These are phyloP conservation scores for Fistularia tabacaria DNA, from an alignment of 2,797 vertebrate species.

Conservation along the genomic window DNA sequence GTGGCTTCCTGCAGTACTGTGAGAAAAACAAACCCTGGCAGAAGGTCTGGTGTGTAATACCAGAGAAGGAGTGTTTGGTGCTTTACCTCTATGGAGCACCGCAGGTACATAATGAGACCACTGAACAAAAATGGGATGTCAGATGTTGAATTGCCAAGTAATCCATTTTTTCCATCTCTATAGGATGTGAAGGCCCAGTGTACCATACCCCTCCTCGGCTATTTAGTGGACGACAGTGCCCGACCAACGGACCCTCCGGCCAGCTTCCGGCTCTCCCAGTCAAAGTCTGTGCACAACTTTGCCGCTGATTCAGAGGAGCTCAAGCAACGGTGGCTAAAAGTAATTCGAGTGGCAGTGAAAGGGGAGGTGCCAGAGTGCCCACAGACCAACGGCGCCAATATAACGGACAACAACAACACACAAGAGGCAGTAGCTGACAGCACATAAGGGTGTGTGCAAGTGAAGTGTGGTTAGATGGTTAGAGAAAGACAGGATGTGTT, in stretches of 20 bases:
- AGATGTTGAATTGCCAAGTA: too few species aligned
- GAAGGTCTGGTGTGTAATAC: conserved; percentile 96
- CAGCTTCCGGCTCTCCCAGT: conserved; percentile 92
- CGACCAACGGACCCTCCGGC: conserved; percentile 80
- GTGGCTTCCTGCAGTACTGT: conserved; percentile 93
- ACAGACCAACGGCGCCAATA: conserved; percentile 33
- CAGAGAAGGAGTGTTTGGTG: conserved; percentile 90
- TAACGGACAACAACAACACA: conserved; percentile 39
- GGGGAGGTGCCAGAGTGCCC: conserved; percentile 79
- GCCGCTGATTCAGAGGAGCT: conserved; percentile 89
- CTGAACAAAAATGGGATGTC: too few species aligned
- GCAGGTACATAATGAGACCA: conserved; percentile 75
- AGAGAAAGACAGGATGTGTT: conserved; percentile 2
- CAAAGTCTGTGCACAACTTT: conserved; percentile 91
- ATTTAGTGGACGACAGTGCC: conserved; percentile 81
- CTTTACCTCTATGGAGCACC: conserved; percentile 96
- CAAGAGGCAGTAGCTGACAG: conserved; percentile 62
- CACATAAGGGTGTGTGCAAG: conserved; percentile 38
- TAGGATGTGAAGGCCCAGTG: conserved; percentile 96
- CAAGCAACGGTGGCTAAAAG: conserved; percentile 92
- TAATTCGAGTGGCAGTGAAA: conserved; percentile 86
- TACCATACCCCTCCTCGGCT: conserved; percentile 94
- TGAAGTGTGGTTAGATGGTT: conserved; percentile 12
- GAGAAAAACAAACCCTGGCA: conserved; percentile 96
- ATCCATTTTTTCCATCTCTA: neutral